These are phyloP conservation scores for Luperina testacea DNA, from an alignment of 2,888 invertebrate genomes.

Conservation along the genomic window DNA sequence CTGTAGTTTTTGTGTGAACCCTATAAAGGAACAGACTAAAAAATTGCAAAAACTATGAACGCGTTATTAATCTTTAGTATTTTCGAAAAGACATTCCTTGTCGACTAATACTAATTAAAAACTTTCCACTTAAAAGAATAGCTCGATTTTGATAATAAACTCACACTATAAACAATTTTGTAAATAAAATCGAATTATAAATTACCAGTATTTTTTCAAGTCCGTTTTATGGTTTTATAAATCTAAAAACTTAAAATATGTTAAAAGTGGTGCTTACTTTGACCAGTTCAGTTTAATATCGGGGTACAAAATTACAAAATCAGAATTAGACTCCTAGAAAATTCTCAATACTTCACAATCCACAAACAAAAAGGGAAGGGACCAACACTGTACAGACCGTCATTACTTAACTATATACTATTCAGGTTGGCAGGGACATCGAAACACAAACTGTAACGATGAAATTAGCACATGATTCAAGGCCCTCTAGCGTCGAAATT, in stretches of 20 bases:
- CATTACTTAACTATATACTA: conserved; percentile 52
- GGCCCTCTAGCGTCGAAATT: background rate
- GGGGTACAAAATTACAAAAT: conserved; percentile 46
- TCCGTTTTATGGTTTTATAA: background rate
- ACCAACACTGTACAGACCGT: conserved; percentile 43
- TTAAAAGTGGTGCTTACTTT: background rate
- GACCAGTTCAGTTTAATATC: background rate
- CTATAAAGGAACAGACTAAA: background rate
- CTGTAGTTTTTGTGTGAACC: background rate
- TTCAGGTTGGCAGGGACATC: background rate
- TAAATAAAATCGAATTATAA: background rate
- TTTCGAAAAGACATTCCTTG: background rate
- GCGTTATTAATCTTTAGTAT: background rate
- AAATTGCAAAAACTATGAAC: conserved; percentile 15
- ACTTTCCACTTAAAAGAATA: background rate
- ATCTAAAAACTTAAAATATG: background rate
- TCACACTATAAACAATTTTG: background rate
- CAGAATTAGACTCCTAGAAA: conserved; percentile 28
- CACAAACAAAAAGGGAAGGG: conserved; percentile 21
- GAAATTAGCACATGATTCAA: background rate
- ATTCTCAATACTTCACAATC: conserved; percentile 12
- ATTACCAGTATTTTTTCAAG: background rate
- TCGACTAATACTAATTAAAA: background rate
- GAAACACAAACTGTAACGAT: background rate
- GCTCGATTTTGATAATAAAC: background rate